Base-by-base conservation (phyloP, 2,113 vertebrate species). In the Hystrix brachyura region DNA sequence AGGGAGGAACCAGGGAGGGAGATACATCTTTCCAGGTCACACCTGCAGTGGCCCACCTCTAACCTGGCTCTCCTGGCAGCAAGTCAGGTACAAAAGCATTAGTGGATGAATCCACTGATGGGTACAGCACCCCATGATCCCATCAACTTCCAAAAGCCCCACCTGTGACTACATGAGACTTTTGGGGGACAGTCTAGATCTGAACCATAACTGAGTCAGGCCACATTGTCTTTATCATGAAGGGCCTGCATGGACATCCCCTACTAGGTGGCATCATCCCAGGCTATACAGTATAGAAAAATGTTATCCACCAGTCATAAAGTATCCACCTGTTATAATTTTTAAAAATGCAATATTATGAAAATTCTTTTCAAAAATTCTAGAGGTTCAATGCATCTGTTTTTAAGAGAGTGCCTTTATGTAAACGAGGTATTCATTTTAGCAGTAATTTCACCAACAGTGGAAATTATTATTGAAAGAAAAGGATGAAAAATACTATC, bases 231-330 rank as follows among this genome's bases (percentile, higher is more conserved):
- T 69, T 90, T 38, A 27, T 80, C 3, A 6, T 17, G 29, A 27
- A 1, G 5, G 21, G 7, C 34, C 21, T 18, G 21, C 18, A 6
- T 57, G 9, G 23, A 32, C 60, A 17, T 32, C 43, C 74, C 29
- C 59, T 57, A 0, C 0, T 25, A 59, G 19, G 6, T n/a, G 59
- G 12, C 46, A 17, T 32, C 7, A 1, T 32, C 38, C 7, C 3
- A 27, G 7, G 25, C 25, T 57, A 38, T 4, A 43, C 48, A 46
- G 10, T 23, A 2, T 4, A 51, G 48, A 84, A 72, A 64, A 85
- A 53, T 34, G 21, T n/a, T 82, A 27, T n/a, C 17, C 14, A 1
- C 0, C 14, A 38, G 10, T 60, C n/a, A 29, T 3, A 27, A 88
- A 91, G n/a, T 38, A 38, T 38, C 38, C 2, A 38, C 38, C 38